Conservation (phyloP, 2,113 vertebrate genomes). For the Ardeotis arabs region DNA sequence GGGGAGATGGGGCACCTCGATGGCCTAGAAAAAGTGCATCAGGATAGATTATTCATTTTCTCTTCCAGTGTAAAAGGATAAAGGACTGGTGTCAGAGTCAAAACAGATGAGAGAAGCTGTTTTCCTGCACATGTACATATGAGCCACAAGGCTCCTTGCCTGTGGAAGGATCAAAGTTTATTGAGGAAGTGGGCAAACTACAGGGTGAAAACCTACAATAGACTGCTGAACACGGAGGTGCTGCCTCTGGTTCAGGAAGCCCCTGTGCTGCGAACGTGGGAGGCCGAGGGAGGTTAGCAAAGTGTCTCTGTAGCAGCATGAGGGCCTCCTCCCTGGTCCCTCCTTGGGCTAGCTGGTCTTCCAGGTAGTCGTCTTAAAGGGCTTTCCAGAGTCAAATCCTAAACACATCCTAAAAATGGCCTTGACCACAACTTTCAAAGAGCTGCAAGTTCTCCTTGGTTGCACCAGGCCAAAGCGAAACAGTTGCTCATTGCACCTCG, state of each 20-base stretch:
- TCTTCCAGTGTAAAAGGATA: not conserved
- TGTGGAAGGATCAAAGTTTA: not conserved
- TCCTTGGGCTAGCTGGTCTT: not conserved
- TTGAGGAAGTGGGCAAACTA: not conserved
- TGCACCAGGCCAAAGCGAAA: not conserved
- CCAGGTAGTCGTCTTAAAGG: not conserved
- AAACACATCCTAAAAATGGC: no score
- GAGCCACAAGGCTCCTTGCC: not conserved
- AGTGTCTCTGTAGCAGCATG: not conserved
- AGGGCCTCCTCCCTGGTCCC: rapidly evolving
- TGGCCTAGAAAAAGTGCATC: not conserved
- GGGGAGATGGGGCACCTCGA: not conserved
- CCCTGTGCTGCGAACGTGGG: not conserved
- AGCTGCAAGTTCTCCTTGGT: not conserved
- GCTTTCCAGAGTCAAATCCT: not conserved
- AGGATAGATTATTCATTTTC: not conserved
- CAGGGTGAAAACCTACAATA: not conserved
- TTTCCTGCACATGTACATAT: not conserved
- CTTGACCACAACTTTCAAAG: not conserved
- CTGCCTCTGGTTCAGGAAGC: not conserved
- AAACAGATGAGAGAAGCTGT: not conserved
- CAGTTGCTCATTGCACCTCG: rapidly evolving
- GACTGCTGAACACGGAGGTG: rapidly evolving
- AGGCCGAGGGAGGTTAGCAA: not conserved
- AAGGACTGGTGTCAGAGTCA: not conserved